Percentiles rank a stretch among this genome's conserved stretches.
phyloP scores from a whole-genome alignment of 1,140 invertebrate genomes.

The Mylabris phalerata region DNA sequence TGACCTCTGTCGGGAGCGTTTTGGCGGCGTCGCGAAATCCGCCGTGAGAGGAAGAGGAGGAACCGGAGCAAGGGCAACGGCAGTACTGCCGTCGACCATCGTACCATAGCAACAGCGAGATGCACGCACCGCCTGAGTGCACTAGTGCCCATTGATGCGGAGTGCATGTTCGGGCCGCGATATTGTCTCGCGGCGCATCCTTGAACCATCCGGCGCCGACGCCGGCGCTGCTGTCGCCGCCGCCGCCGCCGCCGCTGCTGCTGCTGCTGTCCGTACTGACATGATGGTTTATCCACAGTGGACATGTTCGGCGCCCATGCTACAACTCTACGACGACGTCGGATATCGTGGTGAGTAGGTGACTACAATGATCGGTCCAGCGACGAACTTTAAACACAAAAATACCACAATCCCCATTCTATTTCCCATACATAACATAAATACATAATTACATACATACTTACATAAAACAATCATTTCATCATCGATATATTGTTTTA shows the following conservation, averaged over 20 bases:
- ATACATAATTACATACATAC: no score
- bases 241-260: constrained; percentile 14
- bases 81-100: constrained; percentile 14
- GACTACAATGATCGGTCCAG: constrained; percentile 14
- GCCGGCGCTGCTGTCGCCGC: constrained; percentile 21
- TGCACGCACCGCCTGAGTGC: constrained; percentile 1
- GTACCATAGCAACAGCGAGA: constrained; percentile 15
- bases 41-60: constrained; percentile 9
- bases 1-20: constrained; percentile 11
- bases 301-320: constrained; percentile 38
- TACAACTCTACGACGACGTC: constrained; percentile 43
- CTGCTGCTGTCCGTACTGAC: constrained; percentile 12
- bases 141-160: constrained; percentile 31
- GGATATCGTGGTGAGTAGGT: constrained; percentile 41
- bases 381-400: constrained; percentile 10
- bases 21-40: constrained; percentile 9
- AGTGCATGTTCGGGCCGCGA: constrained; percentile 35
- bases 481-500: no score
- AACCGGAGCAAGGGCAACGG: constrained; percentile 11
- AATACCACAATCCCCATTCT: not conserved
- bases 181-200: constrained; percentile 34
- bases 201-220: constrained; percentile 26
- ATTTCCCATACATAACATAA: no score
- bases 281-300: constrained; percentile 45
- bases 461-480: no score